These are phyloP conservation scores for Xenus cinereus DNA, from an alignment of 2,113 vertebrate genomes.

Conservation along the genomic window DNA sequence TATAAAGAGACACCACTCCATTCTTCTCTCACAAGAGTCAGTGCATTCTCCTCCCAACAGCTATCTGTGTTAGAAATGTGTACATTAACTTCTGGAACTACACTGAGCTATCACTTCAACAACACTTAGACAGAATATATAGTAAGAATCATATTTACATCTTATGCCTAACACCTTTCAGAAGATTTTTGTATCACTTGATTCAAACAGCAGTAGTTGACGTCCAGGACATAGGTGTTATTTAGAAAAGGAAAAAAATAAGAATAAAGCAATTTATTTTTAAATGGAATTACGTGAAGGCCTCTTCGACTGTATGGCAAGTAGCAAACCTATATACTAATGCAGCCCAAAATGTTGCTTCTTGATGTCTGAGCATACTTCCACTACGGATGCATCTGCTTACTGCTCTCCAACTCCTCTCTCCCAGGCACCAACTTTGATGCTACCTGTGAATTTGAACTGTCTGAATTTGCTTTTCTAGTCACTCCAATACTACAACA, in stretches of 20 bases:
- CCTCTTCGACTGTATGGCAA: neutral
- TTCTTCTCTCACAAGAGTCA: neutral
- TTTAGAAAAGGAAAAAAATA: neutral
- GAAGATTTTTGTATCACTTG: neutral
- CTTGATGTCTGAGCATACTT: neutral
- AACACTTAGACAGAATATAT: neutral
- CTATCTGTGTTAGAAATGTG: neutral
- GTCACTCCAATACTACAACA: neutral
- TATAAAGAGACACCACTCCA: neutral
- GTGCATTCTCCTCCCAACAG: neutral
- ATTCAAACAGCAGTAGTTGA: neutral
- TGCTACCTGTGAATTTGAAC: neutral
- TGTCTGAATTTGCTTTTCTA: neutral
- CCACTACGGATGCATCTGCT: neutral
- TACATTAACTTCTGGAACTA: neutral
- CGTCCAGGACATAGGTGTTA: neutral
- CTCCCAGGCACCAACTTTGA: neutral
- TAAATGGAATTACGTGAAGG: neutral
- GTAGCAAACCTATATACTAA: neutral
- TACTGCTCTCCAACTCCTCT: neutral
- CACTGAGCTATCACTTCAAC: neutral
- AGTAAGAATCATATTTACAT: neutral
- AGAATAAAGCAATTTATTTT: neutral
- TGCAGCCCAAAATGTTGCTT: rapidly evolving
- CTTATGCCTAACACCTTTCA: neutral